phyloP scores from a whole-genome alignment of 2,888 invertebrate species.

The Tachina fera region DNA sequence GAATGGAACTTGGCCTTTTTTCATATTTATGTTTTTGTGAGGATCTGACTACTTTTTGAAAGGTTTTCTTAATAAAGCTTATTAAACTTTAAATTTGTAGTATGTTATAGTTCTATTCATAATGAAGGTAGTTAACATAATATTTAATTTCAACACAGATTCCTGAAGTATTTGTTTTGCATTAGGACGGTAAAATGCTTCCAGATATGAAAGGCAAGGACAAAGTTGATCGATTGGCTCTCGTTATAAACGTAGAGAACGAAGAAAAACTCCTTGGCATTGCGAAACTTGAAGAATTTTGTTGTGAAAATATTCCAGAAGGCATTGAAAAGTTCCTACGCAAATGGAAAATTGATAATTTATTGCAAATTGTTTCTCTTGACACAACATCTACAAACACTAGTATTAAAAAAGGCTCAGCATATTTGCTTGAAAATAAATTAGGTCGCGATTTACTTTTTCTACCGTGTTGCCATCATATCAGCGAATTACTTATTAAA shows the following conservation, averaged over 20 bases:
- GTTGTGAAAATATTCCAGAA: constrained; percentile 12
- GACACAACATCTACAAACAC: constrained; percentile 26
- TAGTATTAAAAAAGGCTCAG: constrained; percentile 15
- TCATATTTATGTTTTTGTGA: no score
- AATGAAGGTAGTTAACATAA: constrained; percentile 14
- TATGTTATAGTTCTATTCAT: no score
- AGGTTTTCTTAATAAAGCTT: no score
- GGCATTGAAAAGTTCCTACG: constrained; percentile 17
- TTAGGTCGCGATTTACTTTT: constrained; percentile 22
- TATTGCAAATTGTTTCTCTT: constrained; percentile 19
- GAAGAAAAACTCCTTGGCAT: constrained; percentile 22
- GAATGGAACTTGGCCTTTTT: no score
- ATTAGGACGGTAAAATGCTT: constrained; percentile 27
- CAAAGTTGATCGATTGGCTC: constrained; percentile 22
- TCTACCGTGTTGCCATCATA: constrained; percentile 16
- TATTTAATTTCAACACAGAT: constrained; percentile 43
- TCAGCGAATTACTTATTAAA: no score
- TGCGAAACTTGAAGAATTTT: constrained; percentile 33
- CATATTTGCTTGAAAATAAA: constrained; percentile 27
- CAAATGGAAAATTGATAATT: constrained; percentile 22
- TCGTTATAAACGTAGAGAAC: constrained; percentile 30
- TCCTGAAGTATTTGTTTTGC: constrained; percentile 38
- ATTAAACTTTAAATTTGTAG: no score
- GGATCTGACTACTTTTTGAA: no score
- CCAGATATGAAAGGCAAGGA: constrained; percentile 22